A percentile compares a stretch with the other conserved stretches of the same genome.
Evolutionary conservation across 2,888 invertebrate species (phyloP).

Genomic region (Desoria tigrina): DNA sequence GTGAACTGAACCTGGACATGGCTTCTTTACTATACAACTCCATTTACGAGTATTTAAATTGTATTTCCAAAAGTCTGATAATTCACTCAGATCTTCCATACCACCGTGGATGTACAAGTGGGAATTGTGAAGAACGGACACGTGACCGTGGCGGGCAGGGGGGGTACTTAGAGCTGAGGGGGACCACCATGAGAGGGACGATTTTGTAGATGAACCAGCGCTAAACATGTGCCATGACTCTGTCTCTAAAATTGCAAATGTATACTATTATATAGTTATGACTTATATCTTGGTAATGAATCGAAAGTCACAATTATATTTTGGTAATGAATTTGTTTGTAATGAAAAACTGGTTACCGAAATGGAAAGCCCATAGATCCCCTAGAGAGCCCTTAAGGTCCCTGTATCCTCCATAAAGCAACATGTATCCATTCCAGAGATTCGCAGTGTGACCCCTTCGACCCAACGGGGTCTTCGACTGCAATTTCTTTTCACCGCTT

Average conservation of each 20-base stretch:
- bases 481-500: background rate
- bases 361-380: slow-evolving; percentile 84
- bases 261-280: background rate
- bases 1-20: slow-evolving; percentile 70
- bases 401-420: slow-evolving; percentile 84
- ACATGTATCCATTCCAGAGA: slow-evolving; percentile 74
- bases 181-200: slow-evolving; percentile 52
- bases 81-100: slow-evolving; percentile 78
- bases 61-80: slow-evolving; percentile 77
- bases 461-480: slow-evolving; percentile 67
- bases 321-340: no score
- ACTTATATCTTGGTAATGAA: no score
- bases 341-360: slow-evolving; percentile 62
- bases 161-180: slow-evolving; percentile 57
- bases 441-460: slow-evolving; percentile 81
- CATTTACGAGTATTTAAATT: slow-evolving; percentile 66
- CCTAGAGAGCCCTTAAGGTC: slow-evolving; percentile 80
- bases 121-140: slow-evolving; percentile 73
- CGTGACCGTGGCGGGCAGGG: slow-evolving; percentile 79
- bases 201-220: slow-evolving; percentile 8
- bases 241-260: slow-evolving; percentile 63
- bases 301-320: background rate
- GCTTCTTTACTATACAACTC: slow-evolving; percentile 65
- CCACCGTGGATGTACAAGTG: slow-evolving; percentile 84
- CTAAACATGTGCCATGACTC: slow-evolving; percentile 72